Base-by-base conservation (phyloP, 2,113 vertebrate species). In the Vimba vimba region DNA sequence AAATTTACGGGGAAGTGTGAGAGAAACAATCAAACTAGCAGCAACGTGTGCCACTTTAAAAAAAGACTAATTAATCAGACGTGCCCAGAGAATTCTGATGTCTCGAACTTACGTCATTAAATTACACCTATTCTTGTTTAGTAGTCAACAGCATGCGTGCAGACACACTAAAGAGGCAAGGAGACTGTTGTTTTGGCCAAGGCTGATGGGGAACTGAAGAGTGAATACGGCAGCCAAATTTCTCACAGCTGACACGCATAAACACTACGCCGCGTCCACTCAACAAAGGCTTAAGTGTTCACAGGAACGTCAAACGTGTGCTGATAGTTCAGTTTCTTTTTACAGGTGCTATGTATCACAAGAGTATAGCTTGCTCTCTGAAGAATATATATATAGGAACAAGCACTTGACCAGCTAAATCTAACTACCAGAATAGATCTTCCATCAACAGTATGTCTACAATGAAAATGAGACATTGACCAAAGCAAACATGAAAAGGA, bases 1-100 rank as follows among this genome's bases (percentile, higher is more conserved):
- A 55, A 75, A 92, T 91, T 93, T 93, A 47, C 89, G 89, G 91
- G 91, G 88, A 88, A 60, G 76, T 82, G 86, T 19, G 83, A 88
- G 59, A 59, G 86, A 89, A 91, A 90, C 85, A 93, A 91, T 80
- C 45, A 90, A 52, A 55, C 59, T 45, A 43, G 45, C 36, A 33
- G 55, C 68, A 39, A 55, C 21, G 62, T 78, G 59, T 50, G 85
- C 59, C 47, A 50, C 81, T 89, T 86, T 57, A 60, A 60, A 57
- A 50, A 79, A 82, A 36, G 69, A 81, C 68, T 87, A 88, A 91
- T 90, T 86, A 82, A 87, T 84, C 36, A 36, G 81, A 89, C 39
- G 4, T 57, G 79, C 71, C 66, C 85, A 78, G 78, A 82, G 68
- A 80, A 45, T 17, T 62, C 25, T 33, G 78, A 78, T 4, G 50